Evolutionary conservation across 2,113 vertebrate species (phyloP).

Genomic region (Rhineura floridana): DNA sequence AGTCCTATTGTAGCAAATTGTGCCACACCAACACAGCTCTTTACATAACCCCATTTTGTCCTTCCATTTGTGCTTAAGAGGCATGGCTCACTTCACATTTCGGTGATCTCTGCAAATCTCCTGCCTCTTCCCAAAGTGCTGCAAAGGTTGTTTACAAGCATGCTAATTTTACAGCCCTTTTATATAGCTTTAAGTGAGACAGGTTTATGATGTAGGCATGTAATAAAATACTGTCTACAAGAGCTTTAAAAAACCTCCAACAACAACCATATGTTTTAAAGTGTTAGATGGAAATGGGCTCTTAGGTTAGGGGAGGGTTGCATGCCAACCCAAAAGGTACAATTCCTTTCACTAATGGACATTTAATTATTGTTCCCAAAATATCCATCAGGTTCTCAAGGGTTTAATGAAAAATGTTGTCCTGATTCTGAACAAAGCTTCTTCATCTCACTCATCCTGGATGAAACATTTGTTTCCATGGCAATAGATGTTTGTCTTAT

Average conservation of each 20-base stretch:
- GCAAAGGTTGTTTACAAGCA: constrained; percentile 76
- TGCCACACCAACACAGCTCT: neutral
- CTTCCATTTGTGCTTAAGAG: constrained; percentile 7
- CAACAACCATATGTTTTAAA: constrained; percentile 66
- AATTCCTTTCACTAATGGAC: constrained; percentile 50
- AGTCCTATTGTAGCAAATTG: neutral
- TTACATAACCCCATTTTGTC: neutral
- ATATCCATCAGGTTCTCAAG: constrained; percentile 62
- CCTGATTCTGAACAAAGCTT: constrained; percentile 66
- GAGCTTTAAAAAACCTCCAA: constrained; percentile 66
- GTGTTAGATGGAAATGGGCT: constrained; percentile 62
- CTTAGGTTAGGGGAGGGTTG: constrained; percentile 32
- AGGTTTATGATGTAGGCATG: constrained; percentile 78
- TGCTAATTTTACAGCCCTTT: constrained; percentile 75
- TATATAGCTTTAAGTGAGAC: constrained; percentile 74
- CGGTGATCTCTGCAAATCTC: constrained; percentile 60
- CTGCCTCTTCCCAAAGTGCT: constrained; percentile 54
- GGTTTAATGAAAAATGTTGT: constrained; percentile 67
- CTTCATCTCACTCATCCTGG: constrained; percentile 67
- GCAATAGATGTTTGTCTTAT: constrained; percentile 65
- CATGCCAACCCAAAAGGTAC: constrained; percentile 48
- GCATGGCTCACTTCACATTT: constrained; percentile 37
- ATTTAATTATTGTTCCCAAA: constrained; percentile 48
- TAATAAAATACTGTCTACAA: constrained; percentile 73
- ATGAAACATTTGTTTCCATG: constrained; percentile 75